Conservation (phyloP, 2,113 vertebrate species). For the cat (Felis catus) region F.catus_Fca126_mat1.0 CM031413.1:115860501-115861000, state of each 20-base stretch:
- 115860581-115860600: neutral
- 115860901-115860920: neutral
- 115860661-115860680: neutral
- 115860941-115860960: neutral
- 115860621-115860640: neutral
- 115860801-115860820: neutral
- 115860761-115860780: neutral
- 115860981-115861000: neutral
- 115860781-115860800: neutral
- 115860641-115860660: neutral
- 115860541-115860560: neutral
- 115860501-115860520: neutral
- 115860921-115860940: neutral
- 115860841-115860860: neutral
- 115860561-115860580: neutral
- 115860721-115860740: neutral
- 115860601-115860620: neutral
- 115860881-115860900: neutral
- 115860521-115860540: neutral
- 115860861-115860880: neutral
- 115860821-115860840: neutral
- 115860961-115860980: neutral
- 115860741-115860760: neutral
- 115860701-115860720: neutral
- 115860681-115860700: neutral